Evolutionary conservation across 2,888 invertebrate species (phyloP), one percentile per base, ranked within the genome.

Genomic region (Balanococcus diminutus): DNA sequence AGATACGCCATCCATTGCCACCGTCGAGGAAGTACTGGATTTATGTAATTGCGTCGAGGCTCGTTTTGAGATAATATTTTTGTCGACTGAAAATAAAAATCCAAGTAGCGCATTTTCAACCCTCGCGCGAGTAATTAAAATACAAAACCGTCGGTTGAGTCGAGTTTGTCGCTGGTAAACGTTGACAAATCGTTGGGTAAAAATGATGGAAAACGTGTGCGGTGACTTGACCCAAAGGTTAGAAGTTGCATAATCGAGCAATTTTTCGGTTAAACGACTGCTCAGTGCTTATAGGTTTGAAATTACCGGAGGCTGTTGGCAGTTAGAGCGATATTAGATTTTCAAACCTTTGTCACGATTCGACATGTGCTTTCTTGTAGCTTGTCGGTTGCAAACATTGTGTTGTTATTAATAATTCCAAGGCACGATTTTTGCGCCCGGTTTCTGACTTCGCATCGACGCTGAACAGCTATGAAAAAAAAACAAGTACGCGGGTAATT

Each of bases 341-440:
- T 31, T 51, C 51, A 75, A 75, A 75, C 75, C 75, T 75, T 75
- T 75, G 75, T 75, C 75, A 75, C 75, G 75, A 75, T 75, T 75
- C 75, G 75, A 75, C 75, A 75, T 75, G 32, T 75, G 75, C 75
- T 19, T 75, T 67, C 75, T 67, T 32, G 75, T 32, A 6, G 75
- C 32, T 75, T 75, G 32, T 75, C 75, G 75, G 31, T 75, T 31
- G 75, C 75, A 32, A 67, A 67, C 67, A 67, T 67, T 75, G 75
- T 75, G 31, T 67, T 56, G 42, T 67, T 67, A 28, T 67, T 75
- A 75, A 75, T 75, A 75, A 75, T 75, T 75, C 75, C 31, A 0
- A 2, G 32, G 31, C 75, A 75, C 75, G 75, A 32, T 32, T 75
- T 75, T 75, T 75, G 31, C 36, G 31, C 75, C 75, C 36, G 75